These are phyloP conservation scores for Romanomermis culicivorax DNA, from an alignment of 2,888 invertebrate genomes.

Conservation along the genomic window DNA sequence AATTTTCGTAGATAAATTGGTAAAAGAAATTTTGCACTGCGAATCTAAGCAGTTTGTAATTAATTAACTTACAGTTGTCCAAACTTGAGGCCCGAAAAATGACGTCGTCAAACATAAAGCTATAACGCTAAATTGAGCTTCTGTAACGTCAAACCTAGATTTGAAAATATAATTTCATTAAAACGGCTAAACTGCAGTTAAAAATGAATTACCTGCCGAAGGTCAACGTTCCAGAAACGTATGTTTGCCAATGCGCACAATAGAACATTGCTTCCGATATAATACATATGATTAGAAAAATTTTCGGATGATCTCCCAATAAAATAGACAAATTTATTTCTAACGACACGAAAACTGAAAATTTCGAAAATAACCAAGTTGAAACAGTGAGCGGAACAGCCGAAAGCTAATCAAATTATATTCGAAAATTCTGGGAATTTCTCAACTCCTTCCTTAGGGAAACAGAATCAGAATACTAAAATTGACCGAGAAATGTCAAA, in stretches of 20 bases:
- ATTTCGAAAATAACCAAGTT: conserved; percentile 39
- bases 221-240: conserved; percentile 56
- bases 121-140: conserved; percentile 85
- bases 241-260: conserved; percentile 98
- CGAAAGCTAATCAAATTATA: conserved; percentile 6
- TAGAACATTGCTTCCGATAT: conserved; percentile 87
- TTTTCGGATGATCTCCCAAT: conserved; percentile 67
- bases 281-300: conserved; percentile 88
- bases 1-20: too few species aligned
- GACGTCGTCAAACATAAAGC: conserved; percentile 63
- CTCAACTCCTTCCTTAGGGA: too few species aligned
- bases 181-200: neutral
- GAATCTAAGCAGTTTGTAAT: too few species aligned
- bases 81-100: conserved; percentile 60
- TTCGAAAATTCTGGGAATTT: conserved; percentile 1
- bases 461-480: too few species aligned
- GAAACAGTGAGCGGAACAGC: neutral
- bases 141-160: conserved; percentile 64
- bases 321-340: conserved; percentile 85
- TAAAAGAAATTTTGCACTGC: too few species aligned
- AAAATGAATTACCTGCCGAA: conserved; percentile 31
- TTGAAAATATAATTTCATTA: neutral
- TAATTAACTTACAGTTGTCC: too few species aligned
- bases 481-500: too few species aligned
- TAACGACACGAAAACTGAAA: conserved; percentile 76